phyloP scores from a whole-genome alignment of 1,140 invertebrate species.

The Acromyrmex heyeri region DNA sequence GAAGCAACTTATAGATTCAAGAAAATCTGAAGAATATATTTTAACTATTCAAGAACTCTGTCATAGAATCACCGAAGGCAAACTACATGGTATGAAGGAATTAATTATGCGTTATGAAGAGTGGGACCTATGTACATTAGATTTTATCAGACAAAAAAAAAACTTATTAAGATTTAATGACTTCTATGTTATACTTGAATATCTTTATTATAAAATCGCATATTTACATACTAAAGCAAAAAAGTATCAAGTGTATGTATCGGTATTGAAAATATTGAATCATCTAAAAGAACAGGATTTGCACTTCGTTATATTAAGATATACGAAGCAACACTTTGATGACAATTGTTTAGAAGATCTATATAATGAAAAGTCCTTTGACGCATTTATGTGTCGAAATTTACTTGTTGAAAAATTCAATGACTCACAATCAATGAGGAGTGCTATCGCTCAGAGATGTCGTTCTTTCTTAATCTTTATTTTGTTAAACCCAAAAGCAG shows the following conservation, averaged over 20 bases:
- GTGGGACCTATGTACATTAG: constrained; percentile 76
- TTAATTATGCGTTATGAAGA: constrained; percentile 77
- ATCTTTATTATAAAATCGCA: neutral
- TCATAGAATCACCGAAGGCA: constrained; percentile 57
- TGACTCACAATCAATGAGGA: too few species aligned
- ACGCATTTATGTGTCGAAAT: neutral
- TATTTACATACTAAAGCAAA: neutral
- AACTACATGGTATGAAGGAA: constrained; percentile 69
- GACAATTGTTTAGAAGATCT: too few species aligned
- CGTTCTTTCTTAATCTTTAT: too few species aligned
- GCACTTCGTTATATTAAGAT: neutral
- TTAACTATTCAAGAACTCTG: constrained; percentile 77
- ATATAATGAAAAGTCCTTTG: too few species aligned
- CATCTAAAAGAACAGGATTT: neutral
- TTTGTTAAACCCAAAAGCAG: too few species aligned
- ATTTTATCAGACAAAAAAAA: constrained; percentile 67
- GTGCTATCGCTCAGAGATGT: too few species aligned
- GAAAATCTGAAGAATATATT: constrained; percentile 46
- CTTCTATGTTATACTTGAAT: neutral
- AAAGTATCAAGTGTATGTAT: neutral
- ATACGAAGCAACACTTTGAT: too few species aligned
- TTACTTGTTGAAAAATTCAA: too few species aligned
- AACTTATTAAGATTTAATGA: constrained; percentile 69
- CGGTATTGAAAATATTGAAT: neutral
- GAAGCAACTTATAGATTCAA: constrained; percentile 76